Evolutionary conservation across 1,140 invertebrate species (phyloP).

Genomic region (Pseudachorutes palmiensis): DNA sequence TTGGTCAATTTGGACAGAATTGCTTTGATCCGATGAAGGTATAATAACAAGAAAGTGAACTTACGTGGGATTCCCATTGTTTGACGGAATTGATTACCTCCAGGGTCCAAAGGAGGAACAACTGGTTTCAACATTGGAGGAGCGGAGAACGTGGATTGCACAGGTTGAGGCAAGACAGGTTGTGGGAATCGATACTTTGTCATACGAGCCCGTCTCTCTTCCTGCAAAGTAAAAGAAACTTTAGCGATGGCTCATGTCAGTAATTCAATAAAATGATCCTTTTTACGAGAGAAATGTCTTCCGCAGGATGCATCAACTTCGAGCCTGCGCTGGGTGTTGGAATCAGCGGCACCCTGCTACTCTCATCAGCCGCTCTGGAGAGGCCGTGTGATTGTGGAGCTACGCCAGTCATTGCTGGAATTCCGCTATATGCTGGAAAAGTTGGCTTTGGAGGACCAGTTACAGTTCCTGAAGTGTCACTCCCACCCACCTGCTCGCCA

Average conservation of each 20-base stretch:
- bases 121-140: slow-evolving; percentile 28
- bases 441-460: slow-evolving; percentile 56
- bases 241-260: slow-evolving; percentile 6
- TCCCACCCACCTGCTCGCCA: slow-evolving; percentile 11
- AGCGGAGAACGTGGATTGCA: slow-evolving; percentile 32
- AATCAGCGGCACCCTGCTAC: background rate
- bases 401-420: slow-evolving; percentile 8
- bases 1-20: background rate
- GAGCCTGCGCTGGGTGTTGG: slow-evolving; percentile 68
- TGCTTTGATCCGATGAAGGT: too few relatives aligned
- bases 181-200: slow-evolving; percentile 59
- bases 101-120: background rate
- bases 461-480: slow-evolving; percentile 36
- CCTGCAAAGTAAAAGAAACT: slow-evolving; percentile 47
- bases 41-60: too few relatives aligned
- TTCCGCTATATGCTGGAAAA: slow-evolving; percentile 62
- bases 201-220: slow-evolving; percentile 70
- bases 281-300: slow-evolving; percentile 75
- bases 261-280: background rate
- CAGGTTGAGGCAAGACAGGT: slow-evolving; percentile 1
- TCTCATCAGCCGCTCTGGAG: background rate
- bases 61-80: slow-evolving; percentile 26
- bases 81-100: slow-evolving; percentile 34
- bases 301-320: slow-evolving; percentile 86
- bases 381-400: background rate